Percentiles rank a stretch among this genome's conserved stretches.
Evolutionary conservation across 2,888 invertebrate genomes (phyloP).

Genomic region (Agriopis marginaria): DNA sequence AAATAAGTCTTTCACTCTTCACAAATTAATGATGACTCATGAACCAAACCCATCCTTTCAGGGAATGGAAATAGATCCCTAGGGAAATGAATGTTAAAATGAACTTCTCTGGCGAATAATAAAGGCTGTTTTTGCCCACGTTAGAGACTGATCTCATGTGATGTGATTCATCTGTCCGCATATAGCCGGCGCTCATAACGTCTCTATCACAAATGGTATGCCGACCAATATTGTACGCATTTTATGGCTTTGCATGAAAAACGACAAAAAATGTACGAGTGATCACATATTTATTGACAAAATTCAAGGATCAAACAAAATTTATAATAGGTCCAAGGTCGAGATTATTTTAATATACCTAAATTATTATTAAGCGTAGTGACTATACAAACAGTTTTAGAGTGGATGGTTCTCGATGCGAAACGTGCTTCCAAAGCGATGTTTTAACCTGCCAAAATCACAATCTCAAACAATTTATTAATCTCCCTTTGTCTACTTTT

Average conservation of each 20-base stretch:
- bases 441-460: slow-evolving; percentile 18
- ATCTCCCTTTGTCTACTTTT: slow-evolving; percentile 27
- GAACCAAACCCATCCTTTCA: slow-evolving; percentile 29
- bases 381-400: slow-evolving; percentile 7
- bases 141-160: slow-evolving; percentile 68
- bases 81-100: slow-evolving; percentile 44
- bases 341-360: not conserved
- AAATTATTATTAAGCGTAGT: too few species aligned
- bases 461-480: slow-evolving; percentile 27
- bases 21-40: slow-evolving; percentile 37
- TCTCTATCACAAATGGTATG: slow-evolving; percentile 53
- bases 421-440: slow-evolving; percentile 27
- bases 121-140: slow-evolving; percentile 30
- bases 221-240: slow-evolving; percentile 14
- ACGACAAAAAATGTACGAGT: slow-evolving; percentile 3
- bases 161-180: slow-evolving; percentile 68
- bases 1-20: slow-evolving; percentile 22
- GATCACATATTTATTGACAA: slow-evolving; percentile 24
- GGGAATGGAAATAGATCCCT: slow-evolving; percentile 29
- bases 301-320: slow-evolving; percentile 14
- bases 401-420: slow-evolving; percentile 10
- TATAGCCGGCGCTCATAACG: slow-evolving; percentile 54
- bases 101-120: slow-evolving; percentile 25
- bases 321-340: not conserved
- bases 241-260: slow-evolving; percentile 30